Percentiles rank a stretch among this genome's conserved stretches.
These are phyloP conservation scores for Varanus komodoensis DNA, from an alignment of 2,113 vertebrate genomes.

Conservation along the genomic window DNA sequence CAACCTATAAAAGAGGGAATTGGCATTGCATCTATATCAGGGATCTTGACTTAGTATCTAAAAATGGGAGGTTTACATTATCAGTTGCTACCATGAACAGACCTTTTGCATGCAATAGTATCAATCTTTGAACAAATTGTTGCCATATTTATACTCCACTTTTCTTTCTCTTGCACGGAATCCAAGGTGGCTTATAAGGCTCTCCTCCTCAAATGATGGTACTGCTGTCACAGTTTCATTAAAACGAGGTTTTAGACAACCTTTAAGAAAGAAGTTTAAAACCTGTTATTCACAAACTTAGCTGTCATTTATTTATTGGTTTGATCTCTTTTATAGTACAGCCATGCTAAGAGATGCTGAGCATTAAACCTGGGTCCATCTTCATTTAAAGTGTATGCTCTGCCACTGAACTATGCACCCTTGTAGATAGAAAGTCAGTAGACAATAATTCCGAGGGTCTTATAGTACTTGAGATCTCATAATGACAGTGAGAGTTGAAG, in stretches of 20 bases:
- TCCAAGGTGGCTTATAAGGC: too few species aligned
- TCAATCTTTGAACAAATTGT: not conserved
- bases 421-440: not conserved
- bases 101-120: not conserved
- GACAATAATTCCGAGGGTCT: not conserved
- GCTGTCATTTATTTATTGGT: not conserved
- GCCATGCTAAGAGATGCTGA: too few species aligned
- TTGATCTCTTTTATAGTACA: not conserved
- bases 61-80: too few species aligned
- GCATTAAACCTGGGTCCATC: too few species aligned
- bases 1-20: not conserved
- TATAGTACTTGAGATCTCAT: constrained; percentile 2
- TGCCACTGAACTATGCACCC: not conserved
- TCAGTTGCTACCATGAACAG: not conserved
- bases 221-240: not conserved
- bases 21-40: not conserved
- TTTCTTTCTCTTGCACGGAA: too few species aligned
- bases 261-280: not conserved
- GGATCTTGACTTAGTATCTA: not conserved
- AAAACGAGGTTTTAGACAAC: not conserved
- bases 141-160: too few species aligned
- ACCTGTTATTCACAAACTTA: not conserved
- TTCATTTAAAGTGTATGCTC: too few species aligned
- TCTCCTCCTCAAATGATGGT: not conserved
- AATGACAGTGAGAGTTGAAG: constrained; percentile 6